Evolutionary conservation across 2,113 vertebrate species (phyloP).

Genomic region (Anthoscopus minutus): DNA sequence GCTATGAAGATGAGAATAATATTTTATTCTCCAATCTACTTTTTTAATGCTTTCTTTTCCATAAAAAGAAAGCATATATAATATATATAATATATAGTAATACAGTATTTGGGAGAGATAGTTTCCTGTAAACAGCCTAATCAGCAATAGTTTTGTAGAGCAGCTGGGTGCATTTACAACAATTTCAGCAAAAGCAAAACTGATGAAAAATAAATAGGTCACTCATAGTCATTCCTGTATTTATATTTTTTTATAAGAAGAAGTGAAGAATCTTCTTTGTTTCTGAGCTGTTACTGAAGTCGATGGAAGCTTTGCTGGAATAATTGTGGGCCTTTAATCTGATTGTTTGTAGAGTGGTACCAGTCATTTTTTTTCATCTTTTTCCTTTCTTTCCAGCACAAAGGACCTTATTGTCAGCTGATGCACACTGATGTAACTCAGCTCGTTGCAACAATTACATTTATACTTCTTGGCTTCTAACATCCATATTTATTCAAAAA

Average conservation of each 20-base stretch:
- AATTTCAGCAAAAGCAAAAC: neutral
- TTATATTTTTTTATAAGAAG: neutral
- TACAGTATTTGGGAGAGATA: neutral
- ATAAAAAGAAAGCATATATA: no score
- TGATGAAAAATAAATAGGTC: conserved; percentile 3
- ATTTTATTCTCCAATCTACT: neutral
- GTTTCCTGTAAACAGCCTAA: neutral
- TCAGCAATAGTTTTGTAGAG: neutral
- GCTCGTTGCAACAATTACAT: neutral
- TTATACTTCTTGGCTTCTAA: neutral
- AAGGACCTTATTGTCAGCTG: neutral
- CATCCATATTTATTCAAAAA: neutral
- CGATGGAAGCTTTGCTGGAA: neutral
- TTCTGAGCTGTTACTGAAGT: neutral
- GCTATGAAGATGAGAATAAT: neutral
- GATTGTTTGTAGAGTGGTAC: neutral
- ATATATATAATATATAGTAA: no score
- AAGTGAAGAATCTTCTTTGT: neutral
- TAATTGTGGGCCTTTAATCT: conserved; percentile 6
- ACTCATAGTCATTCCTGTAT: neutral
- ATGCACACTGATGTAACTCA: neutral
- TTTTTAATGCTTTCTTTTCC: neutral
- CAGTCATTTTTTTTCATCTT: neutral
- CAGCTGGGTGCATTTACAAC: neutral
- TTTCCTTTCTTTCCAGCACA: neutral